A percentile compares a stretch with the other conserved stretches of the same genome.
These are phyloP conservation scores for Lerista edwardsae DNA, from an alignment of 2,797 vertebrate genomes.

Conservation along the genomic window DNA sequence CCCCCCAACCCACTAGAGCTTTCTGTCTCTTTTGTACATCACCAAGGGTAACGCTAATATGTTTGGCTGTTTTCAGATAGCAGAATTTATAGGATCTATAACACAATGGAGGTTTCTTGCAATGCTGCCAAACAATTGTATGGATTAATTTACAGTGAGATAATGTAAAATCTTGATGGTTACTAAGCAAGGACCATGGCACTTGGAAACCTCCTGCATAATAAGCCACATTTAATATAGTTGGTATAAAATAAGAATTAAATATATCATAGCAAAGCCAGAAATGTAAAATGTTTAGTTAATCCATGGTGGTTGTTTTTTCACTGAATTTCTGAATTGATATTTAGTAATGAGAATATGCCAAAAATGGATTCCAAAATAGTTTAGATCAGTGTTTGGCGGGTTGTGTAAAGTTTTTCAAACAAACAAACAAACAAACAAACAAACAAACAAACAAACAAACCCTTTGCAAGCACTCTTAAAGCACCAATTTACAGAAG, in stretches of 20 bases:
- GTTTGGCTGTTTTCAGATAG: slow-evolving; percentile 51
- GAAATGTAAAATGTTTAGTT: background rate
- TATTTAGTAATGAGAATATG: background rate
- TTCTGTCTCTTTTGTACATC: slow-evolving; percentile 29
- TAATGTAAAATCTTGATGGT: background rate
- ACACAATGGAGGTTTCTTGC: slow-evolving; percentile 37
- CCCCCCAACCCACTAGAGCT: slow-evolving; percentile 7
- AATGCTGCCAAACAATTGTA: slow-evolving; percentile 26
- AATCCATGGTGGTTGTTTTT: background rate
- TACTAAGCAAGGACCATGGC: background rate
- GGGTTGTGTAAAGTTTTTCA: too few species aligned
- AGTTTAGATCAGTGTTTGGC: background rate
- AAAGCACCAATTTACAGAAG: too few species aligned
- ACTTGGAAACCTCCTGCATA: background rate
- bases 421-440: too few species aligned
- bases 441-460: too few species aligned
- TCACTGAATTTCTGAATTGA: background rate
- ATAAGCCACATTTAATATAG: background rate
- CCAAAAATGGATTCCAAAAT: background rate
- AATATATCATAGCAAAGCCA: background rate
- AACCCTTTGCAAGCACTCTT: too few species aligned
- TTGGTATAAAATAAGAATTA: background rate
- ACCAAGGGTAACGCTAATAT: slow-evolving; percentile 21
- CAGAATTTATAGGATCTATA: slow-evolving; percentile 51
- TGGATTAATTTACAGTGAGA: slow-evolving; percentile 10